Conservation (phyloP, 2,113 vertebrate genomes). For the Oriolus oriolus region DNA sequence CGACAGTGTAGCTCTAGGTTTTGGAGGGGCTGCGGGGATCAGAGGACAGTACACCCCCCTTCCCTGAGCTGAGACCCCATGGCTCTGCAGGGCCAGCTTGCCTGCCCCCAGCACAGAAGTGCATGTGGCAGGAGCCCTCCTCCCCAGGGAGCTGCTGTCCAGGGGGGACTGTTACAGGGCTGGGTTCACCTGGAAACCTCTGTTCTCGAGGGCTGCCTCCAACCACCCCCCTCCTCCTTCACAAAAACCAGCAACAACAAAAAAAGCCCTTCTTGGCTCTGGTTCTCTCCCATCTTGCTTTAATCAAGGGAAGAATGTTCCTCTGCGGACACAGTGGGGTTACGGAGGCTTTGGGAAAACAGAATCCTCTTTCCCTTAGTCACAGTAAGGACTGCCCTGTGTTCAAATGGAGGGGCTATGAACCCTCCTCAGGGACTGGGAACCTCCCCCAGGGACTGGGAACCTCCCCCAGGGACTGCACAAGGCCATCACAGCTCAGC, state of each 20-base stretch:
- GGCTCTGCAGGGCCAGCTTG: background rate
- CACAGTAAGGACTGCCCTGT: background rate
- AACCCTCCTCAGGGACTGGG: background rate
- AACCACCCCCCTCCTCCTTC: background rate
- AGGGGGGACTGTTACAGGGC: accelerated
- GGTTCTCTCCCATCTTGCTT: constrained; percentile 64
- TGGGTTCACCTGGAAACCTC: constrained; percentile 12
- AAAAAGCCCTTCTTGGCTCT: constrained; percentile 53
- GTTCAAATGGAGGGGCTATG: background rate
- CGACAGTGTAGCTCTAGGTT: background rate
- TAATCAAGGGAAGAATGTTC: constrained; percentile 70
- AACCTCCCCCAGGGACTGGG: background rate
- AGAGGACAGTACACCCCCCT: background rate
- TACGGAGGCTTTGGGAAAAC: constrained; percentile 57
- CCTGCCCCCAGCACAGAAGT: background rate
- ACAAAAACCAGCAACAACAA: constrained; percentile 39
- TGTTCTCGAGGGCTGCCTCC: background rate
- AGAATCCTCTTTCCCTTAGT: constrained; percentile 57
- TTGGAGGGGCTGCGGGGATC: background rate
- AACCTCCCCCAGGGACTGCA: background rate
- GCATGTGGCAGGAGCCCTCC: background rate
- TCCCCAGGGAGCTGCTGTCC: background rate
- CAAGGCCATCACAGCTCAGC: background rate
- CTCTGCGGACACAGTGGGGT: constrained; percentile 46
- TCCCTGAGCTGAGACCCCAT: accelerated